Evolutionary conservation across 2,113 vertebrate genomes (phyloP).

Genomic region (Ceuthmochares aereus): DNA sequence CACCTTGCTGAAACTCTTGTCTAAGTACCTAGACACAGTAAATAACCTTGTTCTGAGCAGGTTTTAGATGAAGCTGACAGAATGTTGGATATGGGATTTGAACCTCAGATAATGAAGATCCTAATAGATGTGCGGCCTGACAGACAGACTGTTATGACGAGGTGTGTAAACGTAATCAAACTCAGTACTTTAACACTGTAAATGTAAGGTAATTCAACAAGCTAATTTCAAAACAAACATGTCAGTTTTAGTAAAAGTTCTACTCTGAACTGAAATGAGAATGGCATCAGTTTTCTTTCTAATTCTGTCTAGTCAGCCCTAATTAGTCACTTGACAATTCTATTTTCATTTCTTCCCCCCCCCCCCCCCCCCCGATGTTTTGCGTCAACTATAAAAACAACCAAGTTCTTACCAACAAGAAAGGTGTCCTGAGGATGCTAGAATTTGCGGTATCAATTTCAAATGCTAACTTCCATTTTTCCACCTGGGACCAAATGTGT

Average conservation of each 20-base stretch:
- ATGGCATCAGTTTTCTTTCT: background rate
- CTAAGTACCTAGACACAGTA: background rate
- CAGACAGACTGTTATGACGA: conserved; percentile 96
- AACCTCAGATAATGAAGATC: conserved; percentile 98
- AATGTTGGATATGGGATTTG: conserved; percentile 98
- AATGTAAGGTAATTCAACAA: background rate
- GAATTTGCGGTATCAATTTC: background rate
- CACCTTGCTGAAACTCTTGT: background rate
- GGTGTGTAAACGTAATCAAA: conserved; percentile 69
- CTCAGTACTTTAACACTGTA: background rate
- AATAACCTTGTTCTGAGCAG: conserved; percentile 68
- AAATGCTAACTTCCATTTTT: background rate
- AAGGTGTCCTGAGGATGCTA: background rate
- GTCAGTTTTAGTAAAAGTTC: background rate
- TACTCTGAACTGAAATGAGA: background rate
- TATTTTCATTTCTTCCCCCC: background rate
- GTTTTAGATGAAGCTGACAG: conserved; percentile 97
- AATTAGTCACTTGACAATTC: background rate
- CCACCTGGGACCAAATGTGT: background rate
- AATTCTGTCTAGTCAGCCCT: background rate
- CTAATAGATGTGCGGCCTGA: conserved; percentile 95
- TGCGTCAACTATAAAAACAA: background rate
- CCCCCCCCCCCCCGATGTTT: background rate
- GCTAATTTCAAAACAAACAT: background rate
- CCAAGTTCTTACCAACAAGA: background rate